Evolutionary conservation across 2,797 vertebrate species (phyloP), one percentile per base, ranked within the genome.

Genomic region (Anisognathus igniventris): DNA sequence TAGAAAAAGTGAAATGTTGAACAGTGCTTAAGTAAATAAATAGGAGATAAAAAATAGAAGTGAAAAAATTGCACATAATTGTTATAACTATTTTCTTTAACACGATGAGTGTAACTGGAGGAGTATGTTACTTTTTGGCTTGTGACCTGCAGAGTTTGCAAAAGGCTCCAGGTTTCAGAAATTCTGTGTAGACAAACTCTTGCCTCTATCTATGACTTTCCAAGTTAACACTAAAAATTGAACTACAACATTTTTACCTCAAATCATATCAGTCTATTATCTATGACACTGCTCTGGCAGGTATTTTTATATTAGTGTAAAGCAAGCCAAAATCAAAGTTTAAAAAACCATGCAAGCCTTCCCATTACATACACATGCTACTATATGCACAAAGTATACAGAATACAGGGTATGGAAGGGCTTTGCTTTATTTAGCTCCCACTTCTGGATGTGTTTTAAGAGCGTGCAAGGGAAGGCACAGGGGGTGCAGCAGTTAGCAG

Each of bases 191-290:
- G 90, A 85, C 61, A 88, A 76, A 62, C 77, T 90, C 88, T 80
- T 73, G 23, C 76, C 77, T 92, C 17, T 86, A 60, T 88, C 75
- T 68, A 35, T 72, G 77, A 91, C 66, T 96, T 97, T 97, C 74
- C 88, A 95, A 96, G 78, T 93, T 94, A 95, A 97, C 57, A 51
- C 60, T 87, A 96, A 93, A 91, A 91, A 74, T 58, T 57, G 42
- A 89, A 90, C 95, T 75, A 93, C 95, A 97, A 95, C 94, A 81
- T 95, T 97, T 88, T 97, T 97, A 98, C 97, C 97, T 98, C 97
- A 96, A 83, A 91, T 91, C n/a, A 14, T 35, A 45, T 76, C 76
- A 82, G 57, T 71, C 77, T 93, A 71, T 95, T 94, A 93, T 91
- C 84, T 96, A 75, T 67, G 77, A 93, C 62, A 93, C 39, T 88